Conservation (phyloP, 1,140 invertebrate species). For the Prorops nasuta region DNA sequence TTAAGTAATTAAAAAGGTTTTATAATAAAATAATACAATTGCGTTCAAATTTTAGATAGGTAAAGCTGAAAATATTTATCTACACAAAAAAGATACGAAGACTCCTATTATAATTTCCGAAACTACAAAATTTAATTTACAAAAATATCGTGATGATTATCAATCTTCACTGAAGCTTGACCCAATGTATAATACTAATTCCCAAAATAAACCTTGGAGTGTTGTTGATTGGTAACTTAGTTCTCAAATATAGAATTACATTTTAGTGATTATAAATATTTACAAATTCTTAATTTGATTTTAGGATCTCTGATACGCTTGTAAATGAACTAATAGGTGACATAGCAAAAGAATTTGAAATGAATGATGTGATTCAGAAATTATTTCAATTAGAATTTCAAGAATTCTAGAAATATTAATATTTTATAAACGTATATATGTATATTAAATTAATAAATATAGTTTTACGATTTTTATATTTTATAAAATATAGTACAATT, state of each 20-base stretch:
- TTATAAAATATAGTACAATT: background rate
- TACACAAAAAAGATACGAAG: background rate
- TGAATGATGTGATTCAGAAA: constrained; percentile 44
- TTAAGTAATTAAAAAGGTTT: too few relatives aligned
- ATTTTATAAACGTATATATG: background rate
- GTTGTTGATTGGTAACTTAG: constrained; percentile 45
- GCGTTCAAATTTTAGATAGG: background rate
- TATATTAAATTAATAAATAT: too few relatives aligned
- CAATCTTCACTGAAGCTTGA: constrained; percentile 26
- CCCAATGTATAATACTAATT: constrained; percentile 48
- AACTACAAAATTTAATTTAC: constrained; percentile 17
- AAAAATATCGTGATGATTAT: constrained; percentile 40
- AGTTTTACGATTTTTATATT: background rate
- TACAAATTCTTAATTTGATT: constrained; percentile 1
- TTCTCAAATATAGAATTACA: background rate
- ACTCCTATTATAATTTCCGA: constrained; percentile 26
- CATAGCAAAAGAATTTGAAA: constrained; percentile 47
- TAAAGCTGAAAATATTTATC: background rate
- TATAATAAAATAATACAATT: too few relatives aligned
- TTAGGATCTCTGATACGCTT: constrained; percentile 50
- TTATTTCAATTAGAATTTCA: constrained; percentile 50
- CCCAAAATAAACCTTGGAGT: constrained; percentile 51
- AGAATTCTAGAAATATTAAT: constrained; percentile 34
- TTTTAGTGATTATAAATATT: constrained; percentile 4
- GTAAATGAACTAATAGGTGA: constrained; percentile 47